A percentile compares a stretch with the other conserved stretches of the same genome.
These are phyloP conservation scores for Rachycentron canadum DNA, from an alignment of 2,797 vertebrate species.

Conservation along the genomic window DNA sequence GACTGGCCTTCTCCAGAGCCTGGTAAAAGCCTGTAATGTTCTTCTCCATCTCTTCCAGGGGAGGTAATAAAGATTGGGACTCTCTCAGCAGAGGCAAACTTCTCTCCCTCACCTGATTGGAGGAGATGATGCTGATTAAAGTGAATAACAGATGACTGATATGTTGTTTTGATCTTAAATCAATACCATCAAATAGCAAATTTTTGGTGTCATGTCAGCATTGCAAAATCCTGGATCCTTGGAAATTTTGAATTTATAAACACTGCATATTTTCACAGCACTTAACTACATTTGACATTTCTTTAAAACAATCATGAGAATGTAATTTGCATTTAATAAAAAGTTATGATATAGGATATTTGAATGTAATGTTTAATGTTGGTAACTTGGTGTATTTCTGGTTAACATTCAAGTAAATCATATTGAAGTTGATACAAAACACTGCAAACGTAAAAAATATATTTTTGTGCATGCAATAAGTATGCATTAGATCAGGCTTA, in stretches of 20 bases:
- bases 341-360: too few relatives aligned
- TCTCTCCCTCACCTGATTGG: slow-evolving; percentile 89
- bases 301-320: too few relatives aligned
- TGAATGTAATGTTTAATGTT: too few relatives aligned
- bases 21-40: slow-evolving; percentile 96
- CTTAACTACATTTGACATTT: too few relatives aligned
- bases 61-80: slow-evolving; percentile 89
- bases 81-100: slow-evolving; percentile 90
- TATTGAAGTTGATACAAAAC: too few relatives aligned
- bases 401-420: too few relatives aligned
- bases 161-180: neutral
- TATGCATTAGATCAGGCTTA: neutral
- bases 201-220: neutral
- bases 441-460: too few relatives aligned
- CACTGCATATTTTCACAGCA: too few relatives aligned
- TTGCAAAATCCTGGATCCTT: neutral
- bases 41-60: slow-evolving; percentile 94
- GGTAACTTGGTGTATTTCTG: too few relatives aligned
- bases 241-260: neutral
- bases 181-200: neutral
- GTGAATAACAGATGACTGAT: neutral
- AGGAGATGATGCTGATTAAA: slow-evolving; percentile 19
- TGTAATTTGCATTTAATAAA: too few relatives aligned
- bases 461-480: neutral
- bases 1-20: slow-evolving; percentile 92